Evolutionary conservation across 2,888 invertebrate genomes (phyloP), one percentile per base, ranked within the genome.

Genomic region (Schrankia costaestrigalis): DNA sequence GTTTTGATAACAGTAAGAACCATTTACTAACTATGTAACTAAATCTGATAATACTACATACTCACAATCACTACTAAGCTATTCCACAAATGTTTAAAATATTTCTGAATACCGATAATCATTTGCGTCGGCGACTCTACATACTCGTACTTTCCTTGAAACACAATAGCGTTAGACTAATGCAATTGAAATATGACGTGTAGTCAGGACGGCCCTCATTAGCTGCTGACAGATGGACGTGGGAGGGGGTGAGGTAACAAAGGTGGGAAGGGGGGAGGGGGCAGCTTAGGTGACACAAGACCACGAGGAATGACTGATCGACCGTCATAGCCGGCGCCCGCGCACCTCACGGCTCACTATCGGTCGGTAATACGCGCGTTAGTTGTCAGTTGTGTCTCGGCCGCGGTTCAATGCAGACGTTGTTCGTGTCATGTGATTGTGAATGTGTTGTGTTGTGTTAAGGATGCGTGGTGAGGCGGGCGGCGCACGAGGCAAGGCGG

Each of bases 381-480:
- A n/a, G n/a, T n/a, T 39, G 38, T 39, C 71, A 84, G 83, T 83
- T 54, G 73, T 77, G 73, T 74, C 72, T 71, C 77, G 72, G 71
- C 69, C 77, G 82, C 80, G 82, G 75, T 75, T 76, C 64, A 75
- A 71, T 74, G 80, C 77, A 76, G 81, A 80, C 83, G 82, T 71
- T 78, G 78, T 71, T 26, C 46, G 48, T 27, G 55, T 50, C 55
- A 61, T 66, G 73, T 66, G 64, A 78, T 34, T 79, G 82, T 78
- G 75, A 69, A 67, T 71, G 74, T 63, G 65, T 63, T 66, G 78
- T 63, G 77, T 77, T 70, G 68, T 73, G 78, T 70, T 71, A 72
- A 81, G 79, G 77, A 87, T 86, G 87, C 83, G 85, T 58, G 85
- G 87, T 51, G 86, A 85, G 78, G 77, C 85, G 69, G 86, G 80